Conservation (phyloP, 1,140 invertebrate genomes). For the Schlechtendalia chinensis region DNA sequence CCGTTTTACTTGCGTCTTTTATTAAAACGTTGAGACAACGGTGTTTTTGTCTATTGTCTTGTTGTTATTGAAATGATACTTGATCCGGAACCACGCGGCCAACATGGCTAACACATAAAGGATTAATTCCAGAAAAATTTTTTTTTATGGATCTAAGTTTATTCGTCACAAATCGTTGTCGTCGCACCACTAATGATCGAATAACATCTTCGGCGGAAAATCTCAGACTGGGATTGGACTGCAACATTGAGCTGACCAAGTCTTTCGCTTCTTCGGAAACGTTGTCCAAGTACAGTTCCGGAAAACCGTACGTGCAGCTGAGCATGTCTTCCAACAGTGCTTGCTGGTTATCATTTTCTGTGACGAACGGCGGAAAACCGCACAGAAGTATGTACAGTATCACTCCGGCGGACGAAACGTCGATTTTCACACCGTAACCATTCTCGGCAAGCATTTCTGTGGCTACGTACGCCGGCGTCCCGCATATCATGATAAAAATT, state of each 20-base stretch:
- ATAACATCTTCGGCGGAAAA: conserved; percentile 90
- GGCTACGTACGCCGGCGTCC: conserved; percentile 97
- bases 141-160: not conserved
- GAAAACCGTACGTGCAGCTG: conserved; percentile 85
- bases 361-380: conserved; percentile 96
- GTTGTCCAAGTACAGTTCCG: too few relatives aligned
- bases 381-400: conserved; percentile 97
- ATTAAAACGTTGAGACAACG: too few relatives aligned
- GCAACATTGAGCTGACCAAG: conserved; percentile 85
- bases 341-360: conserved; percentile 87
- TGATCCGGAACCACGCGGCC: too few relatives aligned
- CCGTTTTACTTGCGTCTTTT: too few relatives aligned
- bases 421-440: conserved; percentile 94
- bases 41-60: too few relatives aligned
- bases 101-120: too few relatives aligned
- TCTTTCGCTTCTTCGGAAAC: conserved; percentile 81
- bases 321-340: conserved; percentile 93
- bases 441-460: conserved; percentile 96
- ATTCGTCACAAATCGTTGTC: conserved; percentile 38
- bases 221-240: conserved; percentile 81
- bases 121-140: conserved; percentile 16
- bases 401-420: conserved; percentile 97
- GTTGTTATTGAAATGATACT: too few relatives aligned
- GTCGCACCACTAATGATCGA: conserved; percentile 89
- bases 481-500: conserved; percentile 55